Base-by-base conservation (phyloP, 35 echinoderm and acorn worm genomes). In the Apostichopus parvimensis region DNA sequence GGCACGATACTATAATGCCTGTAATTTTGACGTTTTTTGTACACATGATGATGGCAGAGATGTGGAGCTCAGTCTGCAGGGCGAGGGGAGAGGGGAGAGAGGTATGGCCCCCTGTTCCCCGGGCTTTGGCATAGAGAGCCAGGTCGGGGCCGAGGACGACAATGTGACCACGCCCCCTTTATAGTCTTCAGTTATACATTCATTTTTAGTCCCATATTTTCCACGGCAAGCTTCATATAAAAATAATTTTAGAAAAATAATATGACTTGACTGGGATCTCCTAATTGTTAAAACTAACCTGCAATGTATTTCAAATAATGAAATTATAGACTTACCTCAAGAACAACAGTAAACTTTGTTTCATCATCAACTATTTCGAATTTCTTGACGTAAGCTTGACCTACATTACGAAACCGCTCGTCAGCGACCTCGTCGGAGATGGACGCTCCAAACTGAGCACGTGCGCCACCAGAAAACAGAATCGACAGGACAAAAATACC, bases 301-400 rank as follows among this genome's bases (percentile, higher is more conserved):
- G 77, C 77, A 4, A 78, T 6, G 18, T 18, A 78, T 10, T 10
- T 21, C 18, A 14, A 14, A 25, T 18, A 78, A 25, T 84, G 17
- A 83, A 21, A 83, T 45, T 45, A 45, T 45, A 52, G 4, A 87
- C 91, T 89, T 90, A 94, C 95, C 93, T 96, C 89, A 6, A 93
- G 26, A 64, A 94, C 91, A 53, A 96, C 90, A n/a, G 75, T 14
- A 28, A 96, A 92, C 14, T 88, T 80, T 0, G 84, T n/a, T 6
- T 9, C 77, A 18, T 91, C 90, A 52, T 96, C 83, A 5, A 83
- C 87, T 22, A 96, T 94, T 6, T 79, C 90, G 66, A 96, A 96
- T 12, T 75, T 23, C 8, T 80, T 62, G 55, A 96, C 91, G 78
- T 96, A 96, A 2, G 95, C 95, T 28, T 94, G 87, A 6, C 95